Percentiles rank a stretch among this genome's conserved stretches.
phyloP scores from a whole-genome alignment of 2,113 vertebrate genomes.

The Vireo altiloquus region DNA sequence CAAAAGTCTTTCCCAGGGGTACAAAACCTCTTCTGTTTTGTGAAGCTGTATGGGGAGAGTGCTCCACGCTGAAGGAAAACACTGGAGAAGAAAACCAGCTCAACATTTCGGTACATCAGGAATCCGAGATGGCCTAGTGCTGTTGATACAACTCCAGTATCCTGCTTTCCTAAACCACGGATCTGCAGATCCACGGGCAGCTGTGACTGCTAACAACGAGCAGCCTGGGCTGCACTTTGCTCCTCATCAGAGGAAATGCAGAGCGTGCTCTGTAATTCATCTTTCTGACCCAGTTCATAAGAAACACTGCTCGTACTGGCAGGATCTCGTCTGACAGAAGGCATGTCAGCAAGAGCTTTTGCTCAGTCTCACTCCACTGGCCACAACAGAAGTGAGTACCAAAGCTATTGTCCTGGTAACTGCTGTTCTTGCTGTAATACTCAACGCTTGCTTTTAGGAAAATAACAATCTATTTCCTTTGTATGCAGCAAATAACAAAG shows the following conservation, averaged over 20 bases:
- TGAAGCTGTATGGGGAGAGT: not conserved
- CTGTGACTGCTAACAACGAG: not conserved
- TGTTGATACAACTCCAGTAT: not conserved
- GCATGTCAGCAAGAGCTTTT: conserved; percentile 22
- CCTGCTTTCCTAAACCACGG: not conserved
- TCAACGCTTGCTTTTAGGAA: not conserved
- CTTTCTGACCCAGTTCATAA: not conserved
- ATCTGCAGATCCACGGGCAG: not conserved
- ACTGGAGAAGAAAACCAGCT: not conserved
- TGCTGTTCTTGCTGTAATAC: not conserved
- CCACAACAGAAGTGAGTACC: not conserved
- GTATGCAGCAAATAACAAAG: not conserved
- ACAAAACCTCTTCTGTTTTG: not conserved
- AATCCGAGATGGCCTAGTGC: not conserved
- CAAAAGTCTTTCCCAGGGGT: not conserved
- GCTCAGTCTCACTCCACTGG: conserved; percentile 26
- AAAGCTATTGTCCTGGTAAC: not conserved
- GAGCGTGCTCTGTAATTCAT: not conserved
- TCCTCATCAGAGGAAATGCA: not conserved
- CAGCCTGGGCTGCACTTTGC: not conserved
- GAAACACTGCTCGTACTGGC: not conserved
- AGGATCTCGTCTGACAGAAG: conserved; percentile 24
- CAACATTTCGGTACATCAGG: accelerated
- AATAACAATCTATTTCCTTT: not conserved
- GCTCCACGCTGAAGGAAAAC: not conserved